A percentile compares a stretch with the other conserved stretches of the same genome.
These are phyloP conservation scores for Caenorhabditis sp. DNA, from an alignment of 2,888 invertebrate genomes.

Conservation along the genomic window DNA sequence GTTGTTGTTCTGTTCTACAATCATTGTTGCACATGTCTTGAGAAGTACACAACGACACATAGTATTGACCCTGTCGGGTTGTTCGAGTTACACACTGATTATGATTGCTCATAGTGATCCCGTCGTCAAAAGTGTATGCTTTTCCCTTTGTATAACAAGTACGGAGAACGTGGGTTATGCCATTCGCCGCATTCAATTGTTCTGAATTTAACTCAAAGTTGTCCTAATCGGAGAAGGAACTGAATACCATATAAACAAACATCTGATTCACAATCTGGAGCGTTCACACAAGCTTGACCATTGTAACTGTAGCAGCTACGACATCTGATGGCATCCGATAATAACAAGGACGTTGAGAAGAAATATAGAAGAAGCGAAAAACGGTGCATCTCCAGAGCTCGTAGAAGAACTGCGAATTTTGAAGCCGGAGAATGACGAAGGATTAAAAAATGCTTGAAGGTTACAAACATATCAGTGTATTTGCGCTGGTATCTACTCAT, in stretches of 20 bases:
- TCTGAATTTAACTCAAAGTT: constrained; percentile 25
- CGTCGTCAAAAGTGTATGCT: constrained; percentile 65
- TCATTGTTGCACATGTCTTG: constrained; percentile 67
- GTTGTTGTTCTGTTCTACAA: constrained; percentile 52
- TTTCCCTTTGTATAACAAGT: constrained; percentile 56
- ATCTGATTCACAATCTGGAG: constrained; percentile 65
- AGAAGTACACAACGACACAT: constrained; percentile 63
- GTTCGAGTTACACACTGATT: constrained; percentile 66
- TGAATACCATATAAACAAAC: constrained; percentile 58
- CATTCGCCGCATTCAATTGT: constrained; percentile 54
- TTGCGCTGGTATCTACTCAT: constrained; percentile 51
- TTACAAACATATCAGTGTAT: constrained; percentile 50
- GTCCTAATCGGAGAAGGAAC: neutral
- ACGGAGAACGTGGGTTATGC: constrained; percentile 53
- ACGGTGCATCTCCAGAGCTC: constrained; percentile 9
- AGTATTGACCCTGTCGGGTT: constrained; percentile 54
- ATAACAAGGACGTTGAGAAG: no score
- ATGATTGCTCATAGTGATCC: constrained; percentile 41
- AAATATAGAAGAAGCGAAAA: neutral
- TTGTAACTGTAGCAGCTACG: constrained; percentile 69
- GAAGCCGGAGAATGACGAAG: neutral
- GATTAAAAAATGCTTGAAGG: constrained; percentile 49
- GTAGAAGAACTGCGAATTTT: neutral
- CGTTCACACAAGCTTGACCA: constrained; percentile 69
- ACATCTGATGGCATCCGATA: constrained; percentile 53